Evolutionary conservation across 1,140 invertebrate genomes (phyloP).

Genomic region (Drosophila yakuba): DNA sequence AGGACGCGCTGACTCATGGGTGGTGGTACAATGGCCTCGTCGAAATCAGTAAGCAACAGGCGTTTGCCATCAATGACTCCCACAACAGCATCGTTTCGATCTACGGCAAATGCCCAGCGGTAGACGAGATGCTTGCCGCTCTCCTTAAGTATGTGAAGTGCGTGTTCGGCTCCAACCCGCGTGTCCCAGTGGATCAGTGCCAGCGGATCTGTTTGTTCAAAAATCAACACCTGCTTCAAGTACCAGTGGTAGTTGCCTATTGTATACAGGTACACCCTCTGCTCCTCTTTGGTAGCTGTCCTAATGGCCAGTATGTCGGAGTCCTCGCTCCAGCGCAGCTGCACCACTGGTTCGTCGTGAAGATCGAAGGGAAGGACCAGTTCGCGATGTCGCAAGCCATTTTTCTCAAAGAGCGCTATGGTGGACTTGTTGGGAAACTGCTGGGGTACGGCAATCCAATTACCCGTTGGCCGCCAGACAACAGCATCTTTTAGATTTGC

Average conservation of each 20-base stretch:
- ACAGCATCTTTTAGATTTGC: slow-evolving; percentile 89
- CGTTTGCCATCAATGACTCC: slow-evolving; percentile 92
- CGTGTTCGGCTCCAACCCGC: slow-evolving; percentile 86
- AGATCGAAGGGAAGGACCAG: slow-evolving; percentile 89
- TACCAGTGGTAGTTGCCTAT: slow-evolving; percentile 96
- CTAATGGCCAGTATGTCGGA: slow-evolving; percentile 90
- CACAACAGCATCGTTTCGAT: slow-evolving; percentile 85
- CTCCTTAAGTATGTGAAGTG: slow-evolving; percentile 87
- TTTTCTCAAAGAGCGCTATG: slow-evolving; percentile 96
- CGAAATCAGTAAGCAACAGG: slow-evolving; percentile 90
- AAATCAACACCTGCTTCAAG: slow-evolving; percentile 89
- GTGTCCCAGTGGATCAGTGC: slow-evolving; percentile 88
- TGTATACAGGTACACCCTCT: slow-evolving; percentile 91
- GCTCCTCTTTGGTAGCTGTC: slow-evolving; percentile 83
- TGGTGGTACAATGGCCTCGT: slow-evolving; percentile 91
- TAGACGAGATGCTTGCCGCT: slow-evolving; percentile 87
- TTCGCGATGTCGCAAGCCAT: slow-evolving; percentile 94
- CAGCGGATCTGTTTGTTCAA: slow-evolving; percentile 74
- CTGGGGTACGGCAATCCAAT: slow-evolving; percentile 91
- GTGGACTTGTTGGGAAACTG: slow-evolving; percentile 88
- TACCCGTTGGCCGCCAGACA: slow-evolving; percentile 92
- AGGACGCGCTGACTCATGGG: slow-evolving; percentile 91
- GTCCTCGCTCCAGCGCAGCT: slow-evolving; percentile 91
- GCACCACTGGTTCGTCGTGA: slow-evolving; percentile 86
- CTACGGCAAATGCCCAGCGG: slow-evolving; percentile 79